phyloP scores from a whole-genome alignment of 2,797 vertebrate genomes.

The Allobates femoralis region DNA sequence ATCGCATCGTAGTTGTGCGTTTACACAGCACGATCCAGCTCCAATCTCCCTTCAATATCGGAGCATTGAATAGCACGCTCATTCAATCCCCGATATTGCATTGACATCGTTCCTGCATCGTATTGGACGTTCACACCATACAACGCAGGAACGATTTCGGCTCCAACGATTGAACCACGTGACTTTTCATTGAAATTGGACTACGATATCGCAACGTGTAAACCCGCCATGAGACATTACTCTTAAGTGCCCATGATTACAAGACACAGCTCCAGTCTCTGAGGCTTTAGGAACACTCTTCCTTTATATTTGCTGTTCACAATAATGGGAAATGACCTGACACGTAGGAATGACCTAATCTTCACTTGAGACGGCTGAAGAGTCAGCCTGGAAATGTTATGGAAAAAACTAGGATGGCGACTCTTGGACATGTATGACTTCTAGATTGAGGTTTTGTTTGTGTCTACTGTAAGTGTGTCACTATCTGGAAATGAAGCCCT shows the following conservation, averaged over 20 bases:
- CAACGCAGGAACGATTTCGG: too few species aligned
- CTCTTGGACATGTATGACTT: background rate
- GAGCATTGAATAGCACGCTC: too few species aligned
- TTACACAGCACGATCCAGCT: too few species aligned
- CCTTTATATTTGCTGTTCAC: background rate
- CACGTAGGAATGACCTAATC: background rate
- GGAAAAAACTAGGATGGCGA: background rate
- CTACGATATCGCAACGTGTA: too few species aligned
- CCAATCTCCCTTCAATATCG: too few species aligned
- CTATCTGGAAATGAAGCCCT: constrained; percentile 7
- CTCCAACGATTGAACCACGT: too few species aligned
- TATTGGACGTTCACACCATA: too few species aligned
- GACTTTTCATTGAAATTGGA: too few species aligned
- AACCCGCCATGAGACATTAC: too few species aligned
- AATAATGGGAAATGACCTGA: background rate
- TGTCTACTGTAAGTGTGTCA: background rate
- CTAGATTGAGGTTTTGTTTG: background rate
- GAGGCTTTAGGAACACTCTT: background rate
- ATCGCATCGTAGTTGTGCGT: too few species aligned
- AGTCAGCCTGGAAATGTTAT: background rate
- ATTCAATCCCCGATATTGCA: too few species aligned
- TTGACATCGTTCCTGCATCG: too few species aligned
- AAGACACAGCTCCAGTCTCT: background rate
- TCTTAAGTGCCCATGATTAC: background rate
- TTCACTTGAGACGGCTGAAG: background rate